Evolutionary conservation across 2,888 invertebrate genomes (phyloP), one percentile per base, ranked within the genome.

Genomic region (Podotricha telesiphe): DNA sequence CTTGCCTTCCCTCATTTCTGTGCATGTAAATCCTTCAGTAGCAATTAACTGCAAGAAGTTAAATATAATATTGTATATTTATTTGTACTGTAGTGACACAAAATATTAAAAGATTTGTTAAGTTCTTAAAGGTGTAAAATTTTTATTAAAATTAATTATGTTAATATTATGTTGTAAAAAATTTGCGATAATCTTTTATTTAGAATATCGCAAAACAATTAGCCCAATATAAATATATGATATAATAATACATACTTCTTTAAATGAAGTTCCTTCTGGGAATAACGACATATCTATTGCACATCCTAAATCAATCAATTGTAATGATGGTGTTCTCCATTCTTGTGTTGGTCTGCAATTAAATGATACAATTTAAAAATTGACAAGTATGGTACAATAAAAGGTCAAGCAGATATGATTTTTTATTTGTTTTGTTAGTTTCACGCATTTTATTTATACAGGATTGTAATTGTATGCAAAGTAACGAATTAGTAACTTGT

Each of bases 241-340:
- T 5, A 40, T 40, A 55, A 40, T 40, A 55, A 68, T 63, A 78
- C 80, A 78, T 75, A 93, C 93, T 82, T 95, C 94, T 77, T 92
- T 95, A 86, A 98, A 98, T 53, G 95, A 95, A 42, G 97, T 96
- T 55, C 94, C 95, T 74, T 95, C 92, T 15, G 97, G 96, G 80
- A 97, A 97, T 73, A 97, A 89, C 58, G 95, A 94, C 97, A 99
- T 97, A 85, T 99, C 99, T 83, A 99, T 98, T 76, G 97, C 96
- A 81, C 97, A 96, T 42, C 99, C 99, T 88, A 98, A 97, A 89
- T 99, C 99, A 79, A 99, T 99, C 66, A 99, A 91, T 82, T 97
- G 97, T 77, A 98, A 88, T 37, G 95, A 95, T 50, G 96, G 94
- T 67, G 94, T 91, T 73, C 93, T 84, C 93, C 94, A 93, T 87